These are phyloP conservation scores for Caiman crocodilus DNA, from an alignment of 2,797 vertebrate genomes.

Conservation along the genomic window DNA sequence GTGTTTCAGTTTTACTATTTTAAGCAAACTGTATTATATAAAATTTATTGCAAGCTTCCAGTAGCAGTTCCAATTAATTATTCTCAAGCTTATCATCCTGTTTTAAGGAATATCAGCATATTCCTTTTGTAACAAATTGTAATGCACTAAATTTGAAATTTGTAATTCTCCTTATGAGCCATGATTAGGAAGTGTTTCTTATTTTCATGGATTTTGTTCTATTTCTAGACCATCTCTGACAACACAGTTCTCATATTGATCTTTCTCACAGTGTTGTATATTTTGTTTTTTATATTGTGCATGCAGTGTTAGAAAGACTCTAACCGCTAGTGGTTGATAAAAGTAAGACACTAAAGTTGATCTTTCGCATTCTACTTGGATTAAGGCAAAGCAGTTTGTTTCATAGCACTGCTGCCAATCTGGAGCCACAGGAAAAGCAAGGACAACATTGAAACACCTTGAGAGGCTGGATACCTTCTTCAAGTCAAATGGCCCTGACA, in stretches of 20 bases:
- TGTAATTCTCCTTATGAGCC: background rate
- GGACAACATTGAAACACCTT: too few species aligned
- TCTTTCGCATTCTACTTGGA: background rate
- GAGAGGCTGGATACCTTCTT: too few species aligned
- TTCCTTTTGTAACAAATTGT: background rate
- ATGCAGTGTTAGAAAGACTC: background rate
- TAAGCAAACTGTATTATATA: slow-evolving; percentile 16
- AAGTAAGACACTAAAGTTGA: background rate
- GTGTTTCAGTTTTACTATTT: background rate
- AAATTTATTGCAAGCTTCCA: slow-evolving; percentile 40
- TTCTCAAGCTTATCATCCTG: background rate
- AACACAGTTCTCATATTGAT: background rate
- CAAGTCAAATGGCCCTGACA: too few species aligned
- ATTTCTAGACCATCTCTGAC: background rate
- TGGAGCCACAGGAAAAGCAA: too few species aligned
- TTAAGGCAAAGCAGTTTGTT: background rate
- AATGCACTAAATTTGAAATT: background rate
- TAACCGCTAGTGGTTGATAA: background rate
- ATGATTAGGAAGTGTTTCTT: background rate
- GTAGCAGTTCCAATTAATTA: slow-evolving; percentile 21
- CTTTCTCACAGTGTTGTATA: background rate
- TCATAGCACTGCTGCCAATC: too few species aligned
- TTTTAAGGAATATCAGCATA: background rate
- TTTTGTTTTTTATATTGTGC: background rate
- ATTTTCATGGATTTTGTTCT: slow-evolving; percentile 21